Percentiles rank a stretch among this genome's conserved stretches.
These are phyloP conservation scores for Hydractinia symbiolongicarpus DNA, from an alignment of 30 jellyfish, hydroid and myxozoan species.

Conservation along the genomic window DNA sequence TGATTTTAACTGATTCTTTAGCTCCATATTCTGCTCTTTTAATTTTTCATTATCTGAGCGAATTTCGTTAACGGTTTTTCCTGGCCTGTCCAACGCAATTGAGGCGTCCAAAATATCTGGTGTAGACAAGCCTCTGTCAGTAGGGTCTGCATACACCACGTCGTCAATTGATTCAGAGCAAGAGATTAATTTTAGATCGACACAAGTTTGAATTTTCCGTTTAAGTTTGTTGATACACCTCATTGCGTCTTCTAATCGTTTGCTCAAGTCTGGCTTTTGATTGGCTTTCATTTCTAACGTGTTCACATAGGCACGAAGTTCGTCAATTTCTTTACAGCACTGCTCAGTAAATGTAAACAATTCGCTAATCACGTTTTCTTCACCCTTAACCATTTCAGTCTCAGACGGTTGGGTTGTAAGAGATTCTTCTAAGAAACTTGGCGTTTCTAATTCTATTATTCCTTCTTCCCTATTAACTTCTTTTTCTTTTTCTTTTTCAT, in stretches of 20 bases:
- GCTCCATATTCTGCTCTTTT: neutral
- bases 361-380: neutral
- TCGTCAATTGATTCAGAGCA: conserved; percentile 2
- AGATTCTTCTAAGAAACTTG: conserved; percentile 6
- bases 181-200: neutral
- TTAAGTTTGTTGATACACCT: neutral
- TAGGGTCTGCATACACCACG: neutral
- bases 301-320: neutral
- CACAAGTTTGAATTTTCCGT: neutral
- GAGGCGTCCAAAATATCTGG: neutral
- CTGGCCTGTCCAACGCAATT: conserved; percentile 4
- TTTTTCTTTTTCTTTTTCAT: neutral
- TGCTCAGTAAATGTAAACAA: neutral
- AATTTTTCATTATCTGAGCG: neutral
- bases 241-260: neutral
- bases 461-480: conserved; percentile 1
- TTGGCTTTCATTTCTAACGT: neutral
- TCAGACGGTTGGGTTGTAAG: neutral
- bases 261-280: neutral
- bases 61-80: conserved; percentile 20
- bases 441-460: conserved; percentile 21
- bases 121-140: neutral
- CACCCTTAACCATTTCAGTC: neutral
- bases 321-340: neutral
- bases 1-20: too few relatives aligned